Evolutionary conservation across 2,113 vertebrate species (phyloP).

Genomic region (Ellobius talpinus): DNA sequence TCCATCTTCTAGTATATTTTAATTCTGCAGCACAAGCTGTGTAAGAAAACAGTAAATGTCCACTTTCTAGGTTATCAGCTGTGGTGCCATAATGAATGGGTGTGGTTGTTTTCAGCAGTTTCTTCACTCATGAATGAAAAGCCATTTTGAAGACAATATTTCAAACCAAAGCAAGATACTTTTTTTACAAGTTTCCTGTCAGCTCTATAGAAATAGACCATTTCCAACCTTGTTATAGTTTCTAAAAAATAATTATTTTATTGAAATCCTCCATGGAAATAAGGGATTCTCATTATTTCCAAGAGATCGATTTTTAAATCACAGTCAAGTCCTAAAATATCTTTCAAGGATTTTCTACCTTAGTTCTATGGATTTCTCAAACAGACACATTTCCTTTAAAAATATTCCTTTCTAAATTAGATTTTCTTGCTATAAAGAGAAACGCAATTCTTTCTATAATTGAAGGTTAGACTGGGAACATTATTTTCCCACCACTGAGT

Average conservation of each 20-base stretch:
- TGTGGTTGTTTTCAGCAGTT: neutral
- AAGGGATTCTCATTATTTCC: conserved; percentile 9
- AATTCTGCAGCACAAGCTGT: neutral
- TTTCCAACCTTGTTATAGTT: neutral
- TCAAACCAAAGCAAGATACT: neutral
- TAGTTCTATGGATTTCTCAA: neutral
- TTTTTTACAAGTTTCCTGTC: neutral
- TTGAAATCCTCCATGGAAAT: neutral
- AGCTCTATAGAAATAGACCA: neutral
- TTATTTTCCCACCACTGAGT: neutral
- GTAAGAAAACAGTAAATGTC: neutral
- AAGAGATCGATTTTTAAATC: conserved; percentile 25
- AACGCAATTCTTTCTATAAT: neutral
- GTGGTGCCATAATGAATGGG: neutral
- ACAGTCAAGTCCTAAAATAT: neutral
- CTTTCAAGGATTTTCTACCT: neutral
- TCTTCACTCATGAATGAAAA: neutral
- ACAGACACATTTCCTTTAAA: neutral
- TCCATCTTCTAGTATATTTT: neutral
- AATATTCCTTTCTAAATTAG: neutral
- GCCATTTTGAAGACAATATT: neutral
- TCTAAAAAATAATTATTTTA: neutral
- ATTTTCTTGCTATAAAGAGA: neutral
- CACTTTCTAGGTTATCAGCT: neutral
- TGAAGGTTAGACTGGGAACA: neutral